A percentile compares a stretch with the other conserved stretches of the same genome.
Conservation (phyloP, 1,140 invertebrate species). For the Trachelipus rathkii region DNA sequence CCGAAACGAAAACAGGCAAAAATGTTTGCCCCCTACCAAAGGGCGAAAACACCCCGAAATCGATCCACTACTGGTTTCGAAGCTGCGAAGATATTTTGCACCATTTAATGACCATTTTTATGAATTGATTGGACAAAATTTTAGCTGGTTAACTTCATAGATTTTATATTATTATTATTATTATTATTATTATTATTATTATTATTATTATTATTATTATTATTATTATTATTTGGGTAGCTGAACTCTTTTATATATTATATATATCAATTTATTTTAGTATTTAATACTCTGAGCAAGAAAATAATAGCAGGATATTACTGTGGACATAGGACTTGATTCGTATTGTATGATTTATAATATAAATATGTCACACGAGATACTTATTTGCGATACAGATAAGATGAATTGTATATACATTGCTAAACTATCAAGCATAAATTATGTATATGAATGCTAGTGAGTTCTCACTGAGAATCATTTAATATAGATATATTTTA, state of each 20-base stretch:
- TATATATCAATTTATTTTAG: too few species aligned
- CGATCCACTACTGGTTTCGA: slow-evolving; percentile 64
- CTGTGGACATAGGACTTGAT: too few species aligned
- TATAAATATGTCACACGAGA: too few species aligned
- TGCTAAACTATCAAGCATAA: too few species aligned
- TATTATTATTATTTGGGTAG: neutral
- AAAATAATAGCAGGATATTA: too few species aligned
- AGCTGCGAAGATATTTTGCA: slow-evolving; percentile 79
- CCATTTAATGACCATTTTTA: slow-evolving; percentile 90
- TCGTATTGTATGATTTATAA: too few species aligned
- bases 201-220: neutral
- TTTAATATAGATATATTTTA: too few species aligned
- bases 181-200: slow-evolving; percentile 4
- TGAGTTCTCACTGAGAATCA: too few species aligned
- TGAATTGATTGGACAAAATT: slow-evolving; percentile 78
- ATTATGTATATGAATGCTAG: too few species aligned
- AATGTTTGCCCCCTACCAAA: slow-evolving; percentile 89
- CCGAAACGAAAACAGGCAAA: slow-evolving; percentile 57
- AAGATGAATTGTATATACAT: too few species aligned
- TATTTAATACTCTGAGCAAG: too few species aligned
- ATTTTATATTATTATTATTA: neutral
- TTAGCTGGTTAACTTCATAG: slow-evolving; percentile 65
- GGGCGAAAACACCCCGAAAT: slow-evolving; percentile 81
- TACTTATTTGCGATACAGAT: too few species aligned
- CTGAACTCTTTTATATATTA: neutral